Evolutionary conservation across 2,113 vertebrate species (phyloP).

Genomic region (Paracanthobrama guichenoti): DNA sequence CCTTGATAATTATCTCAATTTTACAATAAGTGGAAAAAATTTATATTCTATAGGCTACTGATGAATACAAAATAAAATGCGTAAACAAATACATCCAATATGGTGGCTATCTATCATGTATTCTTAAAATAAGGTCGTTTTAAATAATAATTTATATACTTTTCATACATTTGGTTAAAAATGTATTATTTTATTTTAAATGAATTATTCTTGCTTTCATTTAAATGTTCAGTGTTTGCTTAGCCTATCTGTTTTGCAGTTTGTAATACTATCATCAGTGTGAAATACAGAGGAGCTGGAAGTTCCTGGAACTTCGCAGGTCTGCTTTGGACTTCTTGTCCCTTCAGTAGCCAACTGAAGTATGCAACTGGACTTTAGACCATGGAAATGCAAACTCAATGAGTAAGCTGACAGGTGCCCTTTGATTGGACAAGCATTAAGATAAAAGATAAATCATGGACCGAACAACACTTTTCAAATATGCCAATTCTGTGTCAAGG

Average conservation of each 20-base stretch:
- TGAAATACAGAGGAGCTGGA: not conserved
- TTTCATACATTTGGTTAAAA: not conserved
- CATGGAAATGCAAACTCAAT: not conserved
- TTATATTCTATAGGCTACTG: not conserved
- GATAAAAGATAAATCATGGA: not conserved
- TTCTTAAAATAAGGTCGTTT: not conserved
- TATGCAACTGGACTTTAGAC: conserved; percentile 7
- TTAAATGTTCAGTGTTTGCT: not conserved
- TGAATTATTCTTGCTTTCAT: not conserved
- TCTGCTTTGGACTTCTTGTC: not conserved
- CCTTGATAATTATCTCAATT: not conserved
- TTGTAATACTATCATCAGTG: not conserved
- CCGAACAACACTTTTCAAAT: not conserved
- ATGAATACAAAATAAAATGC: not conserved
- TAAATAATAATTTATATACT: not conserved
- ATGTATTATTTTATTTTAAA: not conserved
- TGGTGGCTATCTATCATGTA: not conserved
- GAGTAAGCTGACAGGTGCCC: not conserved
- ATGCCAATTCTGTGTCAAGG: not conserved
- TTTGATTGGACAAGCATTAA: conserved; percentile 4
- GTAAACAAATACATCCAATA: not conserved
- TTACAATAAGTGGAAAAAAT: not conserved
- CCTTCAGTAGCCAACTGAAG: not conserved
- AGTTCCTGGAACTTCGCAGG: not conserved
- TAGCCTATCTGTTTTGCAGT: not conserved